These are phyloP conservation scores for Carpatolechia fugitivella DNA, from an alignment of 2,888 invertebrate species.

Conservation along the genomic window DNA sequence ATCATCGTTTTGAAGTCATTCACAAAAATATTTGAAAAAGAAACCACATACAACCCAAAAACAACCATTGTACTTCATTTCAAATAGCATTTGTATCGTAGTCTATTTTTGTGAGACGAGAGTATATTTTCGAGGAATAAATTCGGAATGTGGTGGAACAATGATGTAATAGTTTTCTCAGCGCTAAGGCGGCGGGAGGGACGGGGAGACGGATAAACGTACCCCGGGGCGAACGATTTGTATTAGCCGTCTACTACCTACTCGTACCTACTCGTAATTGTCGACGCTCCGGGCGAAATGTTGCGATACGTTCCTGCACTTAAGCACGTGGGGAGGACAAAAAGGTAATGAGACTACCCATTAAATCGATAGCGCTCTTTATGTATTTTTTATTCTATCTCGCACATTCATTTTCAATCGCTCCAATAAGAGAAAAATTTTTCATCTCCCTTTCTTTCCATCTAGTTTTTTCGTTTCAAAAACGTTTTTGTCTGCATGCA, in stretches of 20 bases:
- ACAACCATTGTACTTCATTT: not conserved
- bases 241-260: conserved; percentile 68
- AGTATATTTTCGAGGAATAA: conserved; percentile 45
- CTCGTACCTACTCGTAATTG: conserved; percentile 63
- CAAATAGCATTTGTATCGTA: conserved; percentile 18
- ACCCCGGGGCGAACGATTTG: conserved; percentile 73
- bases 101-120: conserved; percentile 33
- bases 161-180: conserved; percentile 66
- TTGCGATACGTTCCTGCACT: conserved; percentile 51
- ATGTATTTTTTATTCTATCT: not conserved
- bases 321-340: conserved; percentile 58
- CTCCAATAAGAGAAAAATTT: not conserved
- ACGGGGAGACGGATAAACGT: conserved; percentile 58
- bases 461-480: no score
- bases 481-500: not conserved
- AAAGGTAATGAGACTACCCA: conserved; percentile 47
- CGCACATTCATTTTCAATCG: not conserved
- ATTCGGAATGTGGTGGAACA: conserved; percentile 45
- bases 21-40: not conserved
- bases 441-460: no score
- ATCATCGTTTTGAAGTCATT: not conserved
- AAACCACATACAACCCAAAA: not conserved
- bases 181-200: conserved; percentile 36
- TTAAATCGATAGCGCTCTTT: conserved; percentile 43
- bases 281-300: conserved; percentile 59